A percentile compares a stretch with the other conserved stretches of the same genome.
phyloP scores from a whole-genome alignment of 2,797 vertebrate genomes.

The Melanotaenia pygmaea region DNA sequence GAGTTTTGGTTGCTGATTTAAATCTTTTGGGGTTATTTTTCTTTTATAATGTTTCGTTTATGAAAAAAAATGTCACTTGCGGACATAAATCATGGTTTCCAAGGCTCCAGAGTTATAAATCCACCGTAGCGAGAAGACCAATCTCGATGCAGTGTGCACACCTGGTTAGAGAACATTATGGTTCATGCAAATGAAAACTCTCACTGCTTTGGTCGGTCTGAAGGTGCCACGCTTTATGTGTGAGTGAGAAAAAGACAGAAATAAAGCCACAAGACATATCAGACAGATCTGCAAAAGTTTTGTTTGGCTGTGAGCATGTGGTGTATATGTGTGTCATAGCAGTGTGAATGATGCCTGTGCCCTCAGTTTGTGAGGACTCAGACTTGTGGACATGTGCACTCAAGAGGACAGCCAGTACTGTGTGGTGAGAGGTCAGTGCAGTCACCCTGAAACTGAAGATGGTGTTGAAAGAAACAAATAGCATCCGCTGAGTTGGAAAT shows the following conservation, averaged over 20 bases:
- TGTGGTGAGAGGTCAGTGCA: conserved; percentile 47
- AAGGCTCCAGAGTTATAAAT: conserved; percentile 55
- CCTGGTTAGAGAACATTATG: conserved; percentile 50
- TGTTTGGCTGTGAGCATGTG: not conserved
- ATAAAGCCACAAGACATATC: conserved; percentile 13
- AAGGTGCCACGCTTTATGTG: not conserved
- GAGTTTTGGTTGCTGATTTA: conserved; percentile 40
- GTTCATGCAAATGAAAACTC: conserved; percentile 48
- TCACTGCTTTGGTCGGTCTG: not conserved
- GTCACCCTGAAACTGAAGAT: conserved; percentile 62
- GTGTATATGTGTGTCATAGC: conserved; percentile 13
- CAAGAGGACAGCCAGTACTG: conserved; percentile 32
- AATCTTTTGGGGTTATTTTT: conserved; percentile 36
- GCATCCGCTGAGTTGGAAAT: conserved; percentile 54
- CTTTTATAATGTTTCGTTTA: conserved; percentile 23
- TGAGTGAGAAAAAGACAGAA: not conserved
- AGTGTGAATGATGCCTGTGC: not conserved
- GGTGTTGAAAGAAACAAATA: conserved; percentile 55
- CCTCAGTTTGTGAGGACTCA: conserved; percentile 17
- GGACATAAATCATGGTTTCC: conserved; percentile 50
- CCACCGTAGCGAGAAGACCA: conserved; percentile 50
- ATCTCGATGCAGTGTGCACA: conserved; percentile 53
- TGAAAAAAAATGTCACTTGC: conserved; percentile 34
- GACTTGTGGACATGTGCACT: conserved; percentile 33
- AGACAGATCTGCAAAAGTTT: not conserved